phyloP scores from a whole-genome alignment of 2,113 vertebrate species.

The Barbus barbus region DNA sequence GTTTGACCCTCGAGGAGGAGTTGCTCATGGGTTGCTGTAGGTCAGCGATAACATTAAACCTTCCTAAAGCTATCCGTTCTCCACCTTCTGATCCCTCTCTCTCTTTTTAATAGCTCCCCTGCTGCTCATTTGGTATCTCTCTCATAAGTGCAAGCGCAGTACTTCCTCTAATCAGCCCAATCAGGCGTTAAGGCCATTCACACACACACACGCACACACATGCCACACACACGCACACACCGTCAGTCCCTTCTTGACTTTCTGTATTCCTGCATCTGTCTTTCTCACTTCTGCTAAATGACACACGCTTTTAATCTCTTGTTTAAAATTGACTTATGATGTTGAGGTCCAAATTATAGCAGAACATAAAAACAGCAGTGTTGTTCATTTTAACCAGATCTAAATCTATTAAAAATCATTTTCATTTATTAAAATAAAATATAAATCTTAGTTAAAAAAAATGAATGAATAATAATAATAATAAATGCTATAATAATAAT shows the following conservation, averaged over 20 bases:
- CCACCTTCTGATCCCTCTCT: not conserved
- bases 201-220: not conserved
- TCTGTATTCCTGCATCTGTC: not conserved
- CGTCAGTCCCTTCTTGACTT: not conserved
- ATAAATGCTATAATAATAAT: too few species aligned
- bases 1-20: not conserved
- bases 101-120: conserved; percentile 20
- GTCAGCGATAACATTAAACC: conserved; percentile 7
- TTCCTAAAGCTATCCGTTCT: not conserved
- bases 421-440: too few species aligned
- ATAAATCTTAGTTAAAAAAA: too few species aligned
- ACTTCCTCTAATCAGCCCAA: conserved; percentile 65
- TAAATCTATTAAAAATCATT: not conserved
- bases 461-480: too few species aligned
- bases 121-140: conserved; percentile 53
- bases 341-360: not conserved
- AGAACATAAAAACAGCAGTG: not conserved
- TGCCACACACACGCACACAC: not conserved
- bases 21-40: not conserved
- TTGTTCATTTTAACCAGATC: not conserved
- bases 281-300: not conserved
- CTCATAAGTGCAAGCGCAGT: conserved; percentile 61
- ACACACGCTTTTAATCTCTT: not conserved
- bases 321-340: not conserved
- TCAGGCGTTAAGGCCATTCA: conserved; percentile 59